Evolutionary conservation across 2,113 vertebrate species (phyloP), one percentile per base, ranked within the genome.

Genomic region (Dipodomys spectabilis): DNA sequence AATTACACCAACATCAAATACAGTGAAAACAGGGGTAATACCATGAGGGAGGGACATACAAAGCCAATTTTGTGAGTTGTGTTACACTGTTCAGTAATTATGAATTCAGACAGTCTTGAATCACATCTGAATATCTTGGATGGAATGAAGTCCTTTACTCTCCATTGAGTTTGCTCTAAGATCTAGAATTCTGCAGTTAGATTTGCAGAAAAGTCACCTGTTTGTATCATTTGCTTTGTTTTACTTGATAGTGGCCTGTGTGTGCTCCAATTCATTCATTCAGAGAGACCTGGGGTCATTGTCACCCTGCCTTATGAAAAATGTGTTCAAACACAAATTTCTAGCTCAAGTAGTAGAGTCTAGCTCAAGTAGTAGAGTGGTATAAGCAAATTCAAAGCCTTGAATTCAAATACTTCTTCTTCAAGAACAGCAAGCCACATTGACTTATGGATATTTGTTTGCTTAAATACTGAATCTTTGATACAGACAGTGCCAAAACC

Each of bases 71-170:
- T 62, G 25, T 44, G 53, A 65, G 6, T 53, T 62, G n/a, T 28
- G 25, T 18, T 90, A 73, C 23, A 9, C 45, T 67, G 15, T 12
- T 82, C 79, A 25, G 28, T 73, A 62, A 49, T 87, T 45, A 60
- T 60, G 82, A 64, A 16, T 3, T 74, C 22, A 68, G 15, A 78
- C 4, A 27, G 18, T 49, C 23, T 82, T 72, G 19, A 77, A 68
- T 74, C 1, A 93, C 53, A 18, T 20, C 6, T 32, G 1, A 53
- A 73, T 44, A 2, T 72, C 3, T 68, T 62, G 68, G 16, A 68
- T 35, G 20, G 1, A 3, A 23, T 12, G 9, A 1, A 23, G 1
- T 16, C 44, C 12, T 2, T 16, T 53, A 10, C 4, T 1, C 10
- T 60, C 30, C 25, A 60, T 6, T 78, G 13, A 53, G 68, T 73